Evolutionary conservation across 2,888 invertebrate species (phyloP).

Genomic region (Diadromus collaris): DNA sequence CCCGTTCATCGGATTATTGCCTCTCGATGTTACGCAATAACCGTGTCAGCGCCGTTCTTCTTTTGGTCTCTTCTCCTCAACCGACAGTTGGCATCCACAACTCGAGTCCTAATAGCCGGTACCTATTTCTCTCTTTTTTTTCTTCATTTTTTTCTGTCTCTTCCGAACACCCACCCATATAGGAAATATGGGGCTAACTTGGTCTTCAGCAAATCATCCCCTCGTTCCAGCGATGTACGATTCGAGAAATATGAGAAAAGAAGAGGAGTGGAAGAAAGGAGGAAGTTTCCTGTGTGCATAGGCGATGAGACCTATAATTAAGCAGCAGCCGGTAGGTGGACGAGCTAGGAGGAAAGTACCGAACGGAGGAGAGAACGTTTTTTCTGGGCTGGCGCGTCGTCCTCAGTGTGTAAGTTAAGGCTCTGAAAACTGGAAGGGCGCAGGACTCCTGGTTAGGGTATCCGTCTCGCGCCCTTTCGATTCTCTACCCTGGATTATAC

Average conservation of each 20-base stretch:
- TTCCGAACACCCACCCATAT: too few species aligned
- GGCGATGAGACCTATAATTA: conserved; percentile 62
- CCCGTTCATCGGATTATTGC: neutral
- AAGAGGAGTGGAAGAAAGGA: conserved; percentile 9
- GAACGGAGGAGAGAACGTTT: conserved; percentile 59
- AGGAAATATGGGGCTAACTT: neutral
- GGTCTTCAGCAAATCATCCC: conserved; percentile 45
- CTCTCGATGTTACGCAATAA: conserved; percentile 7
- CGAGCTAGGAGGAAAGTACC: conserved; percentile 26
- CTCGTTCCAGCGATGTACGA: conserved; percentile 41
- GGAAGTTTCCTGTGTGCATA: conserved; percentile 4
- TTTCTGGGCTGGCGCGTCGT: conserved; percentile 64
- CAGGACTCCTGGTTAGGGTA: neutral
- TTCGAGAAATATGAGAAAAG: conserved; percentile 1
- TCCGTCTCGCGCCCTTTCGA: neutral
- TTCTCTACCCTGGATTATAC: neutral
- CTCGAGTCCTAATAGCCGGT: conserved; percentile 4
- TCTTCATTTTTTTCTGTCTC: too few species aligned
- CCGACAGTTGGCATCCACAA: conserved; percentile 55
- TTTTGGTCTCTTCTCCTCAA: too few species aligned
- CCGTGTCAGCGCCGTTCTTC: neutral
- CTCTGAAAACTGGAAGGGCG: neutral
- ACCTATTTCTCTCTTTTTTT: neutral
- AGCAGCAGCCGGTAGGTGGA: conserved; percentile 59
- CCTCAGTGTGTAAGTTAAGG: conserved; percentile 21